These are phyloP conservation scores for Nyctereutes procyonoides DNA, from an alignment of 2,113 vertebrate genomes.

Conservation along the genomic window DNA sequence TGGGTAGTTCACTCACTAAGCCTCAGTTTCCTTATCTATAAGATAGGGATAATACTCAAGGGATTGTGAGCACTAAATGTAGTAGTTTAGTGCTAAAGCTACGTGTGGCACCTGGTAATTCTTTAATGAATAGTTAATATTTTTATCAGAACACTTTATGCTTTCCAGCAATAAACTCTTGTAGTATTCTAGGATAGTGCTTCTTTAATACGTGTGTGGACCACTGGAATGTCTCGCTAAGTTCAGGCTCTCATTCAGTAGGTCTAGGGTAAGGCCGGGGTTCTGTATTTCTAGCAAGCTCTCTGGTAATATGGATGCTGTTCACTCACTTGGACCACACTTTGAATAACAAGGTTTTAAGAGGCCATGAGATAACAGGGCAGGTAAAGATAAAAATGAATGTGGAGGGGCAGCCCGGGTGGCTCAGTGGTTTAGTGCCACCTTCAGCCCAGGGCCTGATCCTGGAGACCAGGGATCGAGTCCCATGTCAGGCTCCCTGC, in stretches of 20 bases:
- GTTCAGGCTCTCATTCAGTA: not conserved
- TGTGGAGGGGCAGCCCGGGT: not conserved
- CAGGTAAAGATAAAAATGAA: not conserved
- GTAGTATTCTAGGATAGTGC: not conserved
- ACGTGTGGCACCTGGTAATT: not conserved
- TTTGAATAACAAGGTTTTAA: not conserved
- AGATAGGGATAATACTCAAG: not conserved
- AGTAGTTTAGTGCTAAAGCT: not conserved
- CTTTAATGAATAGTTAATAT: constrained; percentile 8
- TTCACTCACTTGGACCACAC: not conserved
- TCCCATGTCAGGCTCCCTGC: too few species aligned
- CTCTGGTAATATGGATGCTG: not conserved
- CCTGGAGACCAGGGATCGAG: too few species aligned
- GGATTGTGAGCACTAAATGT: not conserved
- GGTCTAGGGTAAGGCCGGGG: not conserved
- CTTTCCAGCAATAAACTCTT: not conserved
- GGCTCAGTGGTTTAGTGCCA: too few species aligned
- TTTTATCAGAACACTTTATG: not conserved
- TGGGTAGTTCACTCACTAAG: not conserved
- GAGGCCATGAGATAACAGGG: not conserved
- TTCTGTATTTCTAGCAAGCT: not conserved
- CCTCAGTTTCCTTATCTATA: not conserved
- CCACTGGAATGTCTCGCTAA: not conserved
- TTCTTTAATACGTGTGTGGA: not conserved
- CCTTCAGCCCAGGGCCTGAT: too few species aligned